A percentile compares a stretch with the other conserved stretches of the same genome.
Conservation (phyloP, 2,797 vertebrate species). For the Pangasius larnaudii region DNA sequence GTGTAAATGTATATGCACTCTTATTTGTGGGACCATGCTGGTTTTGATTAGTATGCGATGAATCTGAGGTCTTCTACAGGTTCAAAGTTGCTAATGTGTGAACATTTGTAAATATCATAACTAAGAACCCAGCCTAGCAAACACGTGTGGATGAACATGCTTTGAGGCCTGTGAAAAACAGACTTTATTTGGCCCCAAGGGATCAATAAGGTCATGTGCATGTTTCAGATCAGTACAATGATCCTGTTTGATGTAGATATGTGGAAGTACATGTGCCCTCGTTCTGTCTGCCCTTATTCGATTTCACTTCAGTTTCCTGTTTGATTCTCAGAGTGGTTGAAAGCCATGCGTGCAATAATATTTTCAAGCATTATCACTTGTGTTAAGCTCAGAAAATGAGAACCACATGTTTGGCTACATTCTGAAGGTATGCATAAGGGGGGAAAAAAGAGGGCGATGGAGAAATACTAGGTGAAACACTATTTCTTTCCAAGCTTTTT, state of each 20-base stretch:
- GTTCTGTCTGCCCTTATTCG: not conserved
- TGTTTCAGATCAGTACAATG: not conserved
- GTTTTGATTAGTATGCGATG: not conserved
- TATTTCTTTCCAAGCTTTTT: conserved; percentile 65
- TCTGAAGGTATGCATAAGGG: conserved; percentile 49
- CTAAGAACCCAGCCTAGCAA: not conserved
- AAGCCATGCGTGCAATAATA: conserved; percentile 36
- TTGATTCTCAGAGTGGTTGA: conserved; percentile 25
- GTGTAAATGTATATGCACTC: not conserved
- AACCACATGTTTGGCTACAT: conserved; percentile 59
- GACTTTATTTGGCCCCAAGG: not conserved
- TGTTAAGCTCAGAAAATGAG: conserved; percentile 64
- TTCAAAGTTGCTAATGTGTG: not conserved
- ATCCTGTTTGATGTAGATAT: not conserved
- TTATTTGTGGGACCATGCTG: not conserved
- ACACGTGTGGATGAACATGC: not conserved
- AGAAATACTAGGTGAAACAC: conserved; percentile 24
- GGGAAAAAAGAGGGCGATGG: not conserved
- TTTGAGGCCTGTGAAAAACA: not conserved
- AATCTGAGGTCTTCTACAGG: not conserved
- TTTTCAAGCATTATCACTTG: conserved; percentile 63
- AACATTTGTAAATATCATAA: not conserved
- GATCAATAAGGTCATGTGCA: not conserved
- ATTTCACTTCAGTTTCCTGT: conserved; percentile 39
- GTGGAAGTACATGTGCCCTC: not conserved